A percentile compares a stretch with the other conserved stretches of the same genome.
Conservation (phyloP, 1,140 invertebrate genomes). For the Drosophila sp. region DNA sequence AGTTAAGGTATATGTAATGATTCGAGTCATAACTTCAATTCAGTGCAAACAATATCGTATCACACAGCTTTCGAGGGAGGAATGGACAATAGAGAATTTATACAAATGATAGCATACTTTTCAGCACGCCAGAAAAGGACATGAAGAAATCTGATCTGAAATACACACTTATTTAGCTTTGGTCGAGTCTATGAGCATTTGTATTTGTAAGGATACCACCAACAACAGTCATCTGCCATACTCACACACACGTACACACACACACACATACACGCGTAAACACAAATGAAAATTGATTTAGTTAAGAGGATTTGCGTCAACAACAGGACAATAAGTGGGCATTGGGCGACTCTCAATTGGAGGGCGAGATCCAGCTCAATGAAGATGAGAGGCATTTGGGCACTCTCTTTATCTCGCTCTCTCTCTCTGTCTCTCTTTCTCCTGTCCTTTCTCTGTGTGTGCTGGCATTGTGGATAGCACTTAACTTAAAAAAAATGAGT, state of each 20-base stretch:
- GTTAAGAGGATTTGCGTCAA: constrained; percentile 83
- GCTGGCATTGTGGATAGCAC: constrained; percentile 70
- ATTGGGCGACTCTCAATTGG: constrained; percentile 46
- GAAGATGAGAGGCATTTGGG: neutral
- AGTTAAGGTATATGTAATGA: constrained; percentile 31
- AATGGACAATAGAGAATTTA: neutral
- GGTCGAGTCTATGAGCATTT: constrained; percentile 58
- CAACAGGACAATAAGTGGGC: constrained; percentile 80
- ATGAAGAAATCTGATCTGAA: constrained; percentile 44
- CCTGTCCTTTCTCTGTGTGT: constrained; percentile 12
- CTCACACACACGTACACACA: constrained; percentile 12
- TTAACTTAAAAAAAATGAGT: constrained; percentile 81
- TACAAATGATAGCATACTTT: constrained; percentile 57
- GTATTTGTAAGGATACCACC: constrained; percentile 18
- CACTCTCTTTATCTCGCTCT: too few relatives aligned
- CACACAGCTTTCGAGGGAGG: neutral
- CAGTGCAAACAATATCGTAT: constrained; percentile 27
- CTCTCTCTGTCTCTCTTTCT: too few relatives aligned
- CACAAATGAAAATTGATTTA: constrained; percentile 83
- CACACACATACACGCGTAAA: constrained; percentile 41
- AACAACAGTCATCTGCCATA: constrained; percentile 17
- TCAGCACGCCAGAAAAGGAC: constrained; percentile 36
- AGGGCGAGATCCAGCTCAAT: neutral
- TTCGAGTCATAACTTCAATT: constrained; percentile 33
- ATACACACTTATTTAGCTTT: constrained; percentile 60